Evolutionary conservation across 2,888 invertebrate species (phyloP).

Genomic region (Drosophila affinis): DNA sequence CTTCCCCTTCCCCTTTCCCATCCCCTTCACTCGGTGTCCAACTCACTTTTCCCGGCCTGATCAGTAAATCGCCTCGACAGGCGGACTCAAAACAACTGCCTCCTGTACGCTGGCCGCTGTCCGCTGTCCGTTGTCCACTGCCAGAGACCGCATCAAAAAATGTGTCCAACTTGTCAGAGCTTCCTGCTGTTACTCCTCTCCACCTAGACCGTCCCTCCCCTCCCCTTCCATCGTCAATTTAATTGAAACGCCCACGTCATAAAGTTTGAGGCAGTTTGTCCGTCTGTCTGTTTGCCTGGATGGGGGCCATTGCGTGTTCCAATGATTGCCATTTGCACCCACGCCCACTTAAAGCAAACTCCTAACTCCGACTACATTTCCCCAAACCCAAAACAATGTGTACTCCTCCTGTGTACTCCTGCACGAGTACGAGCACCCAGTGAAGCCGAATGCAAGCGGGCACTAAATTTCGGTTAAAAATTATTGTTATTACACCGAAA

Average conservation of each 20-base stretch:
- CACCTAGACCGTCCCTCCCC: not conserved
- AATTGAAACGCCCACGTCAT: conserved; percentile 77
- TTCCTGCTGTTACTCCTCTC: conserved; percentile 63
- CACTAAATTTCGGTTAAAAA: conserved; percentile 73
- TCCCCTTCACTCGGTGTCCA: conserved; percentile 7
- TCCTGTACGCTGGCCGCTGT: conserved; percentile 12
- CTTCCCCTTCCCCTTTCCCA: too few relatives aligned
- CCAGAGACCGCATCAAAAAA: conserved; percentile 6
- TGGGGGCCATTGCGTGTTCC: conserved; percentile 68
- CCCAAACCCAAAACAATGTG: conserved; percentile 20
- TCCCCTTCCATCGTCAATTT: conserved; percentile 57
- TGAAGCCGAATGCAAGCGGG: conserved; percentile 43
- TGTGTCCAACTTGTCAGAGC: conserved; percentile 51
- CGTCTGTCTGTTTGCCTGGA: conserved; percentile 21
- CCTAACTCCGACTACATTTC: conserved; percentile 52
- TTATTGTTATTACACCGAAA: conserved; percentile 81
- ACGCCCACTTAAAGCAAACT: conserved; percentile 59
- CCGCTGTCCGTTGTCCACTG: too few relatives aligned
- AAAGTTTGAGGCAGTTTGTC: conserved; percentile 62
- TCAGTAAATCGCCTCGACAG: conserved; percentile 56
- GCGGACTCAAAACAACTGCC: conserved; percentile 65
- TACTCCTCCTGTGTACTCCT: not conserved
- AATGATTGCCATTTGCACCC: conserved; percentile 77
- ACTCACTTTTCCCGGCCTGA: conserved; percentile 13
- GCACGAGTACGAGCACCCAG: too few relatives aligned